phyloP scores from a whole-genome alignment of 2,888 invertebrate species.

The Trichogramma evanescens region DNA sequence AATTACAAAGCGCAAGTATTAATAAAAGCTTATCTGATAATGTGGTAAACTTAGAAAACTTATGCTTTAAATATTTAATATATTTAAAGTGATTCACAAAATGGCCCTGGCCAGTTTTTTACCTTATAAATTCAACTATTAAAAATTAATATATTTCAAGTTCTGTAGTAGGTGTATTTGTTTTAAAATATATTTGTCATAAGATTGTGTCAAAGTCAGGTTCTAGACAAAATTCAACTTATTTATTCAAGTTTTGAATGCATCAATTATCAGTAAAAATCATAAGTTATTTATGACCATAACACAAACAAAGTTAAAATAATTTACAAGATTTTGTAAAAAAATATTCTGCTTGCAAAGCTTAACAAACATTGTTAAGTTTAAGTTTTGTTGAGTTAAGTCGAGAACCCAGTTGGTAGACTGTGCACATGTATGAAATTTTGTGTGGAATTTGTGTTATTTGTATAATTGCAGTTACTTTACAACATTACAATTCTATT shows the following conservation, averaged over 20 bases:
- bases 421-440: conserved; percentile 29
- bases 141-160: conserved; percentile 33
- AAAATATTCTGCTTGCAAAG: background rate
- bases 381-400: background rate
- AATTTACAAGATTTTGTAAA: too few relatives aligned
- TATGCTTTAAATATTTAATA: conserved; percentile 5
- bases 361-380: background rate
- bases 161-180: conserved; percentile 30
- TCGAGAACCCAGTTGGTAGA: too few relatives aligned
- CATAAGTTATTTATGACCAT: too few relatives aligned
- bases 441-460: conserved; percentile 26
- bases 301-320: too few relatives aligned
- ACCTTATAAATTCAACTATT: conserved; percentile 37
- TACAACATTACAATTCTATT: conserved; percentile 30
- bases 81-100: conserved; percentile 32
- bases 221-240: conserved; percentile 43
- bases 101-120: conserved; percentile 31
- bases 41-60: conserved; percentile 9
- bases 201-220: conserved; percentile 34
- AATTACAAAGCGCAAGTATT: conserved; percentile 10
- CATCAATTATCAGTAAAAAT: conserved; percentile 22
- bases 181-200: conserved; percentile 43
- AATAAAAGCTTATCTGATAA: conserved; percentile 1
- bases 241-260: conserved; percentile 26
- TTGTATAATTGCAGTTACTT: conserved; percentile 36